phyloP scores from a whole-genome alignment of 53 echinoderm and acorn worm genomes.

The Crossaster papposus region DNA sequence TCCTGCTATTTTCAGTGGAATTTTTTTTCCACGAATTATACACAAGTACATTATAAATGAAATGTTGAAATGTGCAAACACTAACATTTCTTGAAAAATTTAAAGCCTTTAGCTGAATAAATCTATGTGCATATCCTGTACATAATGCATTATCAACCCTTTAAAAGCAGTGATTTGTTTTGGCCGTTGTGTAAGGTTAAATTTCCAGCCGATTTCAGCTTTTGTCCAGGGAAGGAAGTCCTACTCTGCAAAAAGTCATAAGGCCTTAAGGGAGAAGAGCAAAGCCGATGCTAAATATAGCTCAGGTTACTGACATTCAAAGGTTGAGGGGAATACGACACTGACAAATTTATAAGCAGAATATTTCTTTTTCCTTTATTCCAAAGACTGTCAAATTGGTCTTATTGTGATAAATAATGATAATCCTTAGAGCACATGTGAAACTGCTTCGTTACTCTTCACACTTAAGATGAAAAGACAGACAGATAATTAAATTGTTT shows the following conservation, averaged over 20 bases:
- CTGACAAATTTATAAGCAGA: not conserved
- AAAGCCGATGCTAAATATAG: not conserved
- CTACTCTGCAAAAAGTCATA: not conserved
- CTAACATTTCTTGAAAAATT: no score
- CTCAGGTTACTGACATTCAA: not conserved
- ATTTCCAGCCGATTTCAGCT: not conserved
- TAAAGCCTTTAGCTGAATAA: no score
- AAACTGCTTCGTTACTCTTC: no score
- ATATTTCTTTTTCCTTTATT: not conserved
- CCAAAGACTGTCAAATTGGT: not conserved
- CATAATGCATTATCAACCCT: not conserved
- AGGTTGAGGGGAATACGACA: not conserved
- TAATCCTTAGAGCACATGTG: no score
- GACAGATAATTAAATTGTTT: no score
- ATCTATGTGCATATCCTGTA: not conserved
- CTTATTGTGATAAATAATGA: no score
- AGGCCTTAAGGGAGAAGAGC: not conserved
- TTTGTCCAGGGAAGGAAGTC: not conserved
- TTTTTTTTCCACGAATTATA: no score
- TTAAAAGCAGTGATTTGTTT: not conserved
- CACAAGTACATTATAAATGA: no score
- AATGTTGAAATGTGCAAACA: no score
- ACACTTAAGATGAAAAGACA: no score
- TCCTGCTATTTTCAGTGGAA: no score
- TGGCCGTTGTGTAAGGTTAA: not conserved